Evolutionary conservation across 2,888 invertebrate genomes (phyloP).

Genomic region (Noctua janthina): DNA sequence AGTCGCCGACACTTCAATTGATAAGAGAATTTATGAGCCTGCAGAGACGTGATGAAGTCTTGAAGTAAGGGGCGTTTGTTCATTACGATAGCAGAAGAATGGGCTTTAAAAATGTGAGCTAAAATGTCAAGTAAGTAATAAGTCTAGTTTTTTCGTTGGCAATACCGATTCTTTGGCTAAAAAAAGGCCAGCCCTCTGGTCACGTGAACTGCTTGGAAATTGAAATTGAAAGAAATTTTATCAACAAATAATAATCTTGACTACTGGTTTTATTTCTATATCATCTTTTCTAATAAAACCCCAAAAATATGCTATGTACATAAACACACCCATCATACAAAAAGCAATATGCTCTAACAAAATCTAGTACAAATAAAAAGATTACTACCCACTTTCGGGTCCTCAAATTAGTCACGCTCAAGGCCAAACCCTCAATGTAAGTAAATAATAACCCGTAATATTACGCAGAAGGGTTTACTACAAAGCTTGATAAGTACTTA

Average conservation of each 20-base stretch:
- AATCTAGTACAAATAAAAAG: slow-evolving; percentile 48
- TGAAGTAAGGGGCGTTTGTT: slow-evolving; percentile 20
- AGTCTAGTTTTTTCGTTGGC: not conserved
- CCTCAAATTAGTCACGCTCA: slow-evolving; percentile 47
- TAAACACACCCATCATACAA: not conserved
- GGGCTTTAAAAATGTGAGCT: slow-evolving; percentile 1
- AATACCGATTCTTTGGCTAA: no score
- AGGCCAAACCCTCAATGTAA: slow-evolving; percentile 38
- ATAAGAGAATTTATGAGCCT: slow-evolving; percentile 56
- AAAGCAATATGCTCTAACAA: slow-evolving; percentile 23
- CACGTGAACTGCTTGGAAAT: no score
- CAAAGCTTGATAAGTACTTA: slow-evolving; percentile 53
- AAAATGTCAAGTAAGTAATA: slow-evolving; percentile 6
- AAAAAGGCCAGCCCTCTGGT: no score
- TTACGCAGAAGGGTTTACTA: slow-evolving; percentile 53
- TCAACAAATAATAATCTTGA: not conserved
- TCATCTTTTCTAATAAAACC: not conserved
- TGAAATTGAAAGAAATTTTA: not conserved
- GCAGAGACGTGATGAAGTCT: slow-evolving; percentile 17
- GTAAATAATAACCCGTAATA: slow-evolving; percentile 59
- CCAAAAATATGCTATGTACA: not conserved
- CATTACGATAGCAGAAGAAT: not conserved
- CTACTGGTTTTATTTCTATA: not conserved
- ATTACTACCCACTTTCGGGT: slow-evolving; percentile 42
- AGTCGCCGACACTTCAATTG: slow-evolving; percentile 46